These are phyloP conservation scores for Phengaris alcon DNA, from an alignment of 2,888 invertebrate genomes.

Conservation along the genomic window DNA sequence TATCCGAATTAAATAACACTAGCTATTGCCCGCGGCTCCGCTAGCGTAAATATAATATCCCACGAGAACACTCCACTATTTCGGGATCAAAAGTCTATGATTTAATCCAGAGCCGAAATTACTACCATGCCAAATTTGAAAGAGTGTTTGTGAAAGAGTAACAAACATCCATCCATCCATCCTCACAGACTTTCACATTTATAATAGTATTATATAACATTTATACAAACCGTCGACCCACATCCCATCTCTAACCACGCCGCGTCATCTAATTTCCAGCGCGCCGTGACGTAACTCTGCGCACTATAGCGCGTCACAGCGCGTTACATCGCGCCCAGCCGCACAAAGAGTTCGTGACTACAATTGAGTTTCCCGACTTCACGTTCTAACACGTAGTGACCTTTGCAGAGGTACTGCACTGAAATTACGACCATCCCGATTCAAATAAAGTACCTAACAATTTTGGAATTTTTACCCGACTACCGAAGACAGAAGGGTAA, in stretches of 20 bases:
- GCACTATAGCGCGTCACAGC: slow-evolving; percentile 37
- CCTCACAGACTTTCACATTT: background rate
- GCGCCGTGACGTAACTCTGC: slow-evolving; percentile 30
- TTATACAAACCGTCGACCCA: background rate
- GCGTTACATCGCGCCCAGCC: slow-evolving; percentile 33
- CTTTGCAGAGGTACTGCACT: background rate
- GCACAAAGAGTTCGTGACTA: slow-evolving; percentile 35
- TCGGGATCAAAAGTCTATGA: too few species aligned
- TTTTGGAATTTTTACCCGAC: background rate
- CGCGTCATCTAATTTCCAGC: slow-evolving; percentile 63
- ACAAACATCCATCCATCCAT: too few species aligned
- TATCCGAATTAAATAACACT: too few species aligned
- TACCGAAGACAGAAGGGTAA: too few species aligned
- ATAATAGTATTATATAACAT: background rate
- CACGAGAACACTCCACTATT: too few species aligned
- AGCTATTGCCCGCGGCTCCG: too few species aligned
- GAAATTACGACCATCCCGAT: background rate
- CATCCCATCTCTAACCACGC: slow-evolving; percentile 38
- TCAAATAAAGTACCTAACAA: background rate
- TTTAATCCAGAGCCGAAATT: too few species aligned
- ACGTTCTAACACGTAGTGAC: background rate
- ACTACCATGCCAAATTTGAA: too few species aligned
- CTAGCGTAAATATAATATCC: too few species aligned
- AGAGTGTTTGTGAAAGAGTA: too few species aligned
- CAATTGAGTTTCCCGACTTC: slow-evolving; percentile 32